phyloP scores from a whole-genome alignment of 1,140 invertebrate species.

The Batillaria attramentaria region DNA sequence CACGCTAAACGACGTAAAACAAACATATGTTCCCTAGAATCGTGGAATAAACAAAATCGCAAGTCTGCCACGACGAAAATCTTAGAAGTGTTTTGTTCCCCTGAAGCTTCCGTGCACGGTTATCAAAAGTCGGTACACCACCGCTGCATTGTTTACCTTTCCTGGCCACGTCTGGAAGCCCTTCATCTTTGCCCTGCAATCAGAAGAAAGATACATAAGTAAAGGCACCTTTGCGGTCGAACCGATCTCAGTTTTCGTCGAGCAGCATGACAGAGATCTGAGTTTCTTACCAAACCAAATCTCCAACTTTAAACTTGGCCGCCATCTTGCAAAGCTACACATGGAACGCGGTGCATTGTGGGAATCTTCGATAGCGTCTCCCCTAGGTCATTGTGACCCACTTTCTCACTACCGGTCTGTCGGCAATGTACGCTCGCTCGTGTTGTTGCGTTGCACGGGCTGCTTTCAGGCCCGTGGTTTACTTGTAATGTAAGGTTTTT shows the following conservation, averaged over 20 bases:
- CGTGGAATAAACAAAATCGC: too few species aligned
- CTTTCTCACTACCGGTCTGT: too few species aligned
- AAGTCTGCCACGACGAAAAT: too few species aligned
- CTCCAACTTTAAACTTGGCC: constrained; percentile 80
- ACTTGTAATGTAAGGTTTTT: not conserved
- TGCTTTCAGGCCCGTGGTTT: not conserved
- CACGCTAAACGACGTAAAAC: too few species aligned
- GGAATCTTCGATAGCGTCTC: constrained; percentile 40
- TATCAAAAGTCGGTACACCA: not conserved
- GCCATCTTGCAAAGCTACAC: constrained; percentile 72
- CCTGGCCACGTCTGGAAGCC: constrained; percentile 94
- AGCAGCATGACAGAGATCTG: constrained; percentile 7
- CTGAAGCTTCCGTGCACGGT: constrained; percentile 4
- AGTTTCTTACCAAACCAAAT: constrained; percentile 82
- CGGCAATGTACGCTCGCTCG: too few species aligned
- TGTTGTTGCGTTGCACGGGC: too few species aligned
- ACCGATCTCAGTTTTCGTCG: constrained; percentile 43
- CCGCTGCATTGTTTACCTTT: constrained; percentile 81
- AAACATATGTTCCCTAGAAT: too few species aligned
- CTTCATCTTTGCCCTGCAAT: constrained; percentile 94
- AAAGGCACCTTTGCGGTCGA: constrained; percentile 44
- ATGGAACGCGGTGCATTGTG: constrained; percentile 49
- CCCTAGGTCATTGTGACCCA: not conserved
- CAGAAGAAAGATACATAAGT: constrained; percentile 36
- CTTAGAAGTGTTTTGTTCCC: too few species aligned